These are phyloP conservation scores for Lepidurus apus DNA, from an alignment of 1,140 invertebrate genomes.

Conservation along the genomic window DNA sequence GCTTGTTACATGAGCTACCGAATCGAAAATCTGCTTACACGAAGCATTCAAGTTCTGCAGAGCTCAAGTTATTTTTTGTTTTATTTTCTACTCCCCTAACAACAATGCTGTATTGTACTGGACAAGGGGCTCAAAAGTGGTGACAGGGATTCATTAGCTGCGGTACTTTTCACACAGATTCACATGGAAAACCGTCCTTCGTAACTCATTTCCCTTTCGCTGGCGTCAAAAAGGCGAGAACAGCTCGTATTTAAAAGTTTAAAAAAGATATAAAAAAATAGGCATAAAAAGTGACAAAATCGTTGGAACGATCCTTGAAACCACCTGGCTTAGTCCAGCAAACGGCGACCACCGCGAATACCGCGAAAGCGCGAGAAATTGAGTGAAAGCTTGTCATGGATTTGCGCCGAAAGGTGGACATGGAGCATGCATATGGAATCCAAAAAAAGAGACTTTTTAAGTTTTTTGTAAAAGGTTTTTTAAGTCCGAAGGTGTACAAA, in stretches of 20 bases:
- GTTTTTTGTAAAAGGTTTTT: neutral
- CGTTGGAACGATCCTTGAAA: neutral
- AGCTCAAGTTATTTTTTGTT: too few relatives aligned
- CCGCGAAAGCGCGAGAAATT: neutral
- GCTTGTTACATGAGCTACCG: too few relatives aligned
- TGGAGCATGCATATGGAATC: neutral
- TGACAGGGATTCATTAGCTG: neutral
- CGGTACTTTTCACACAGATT: neutral
- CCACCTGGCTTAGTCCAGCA: neutral
- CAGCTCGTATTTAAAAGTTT: neutral
- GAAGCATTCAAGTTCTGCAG: neutral
- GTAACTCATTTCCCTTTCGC: neutral
- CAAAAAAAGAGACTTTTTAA: neutral
- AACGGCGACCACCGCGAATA: neutral
- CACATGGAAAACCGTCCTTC: neutral
- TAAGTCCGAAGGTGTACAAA: too few relatives aligned
- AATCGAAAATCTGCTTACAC: neutral
- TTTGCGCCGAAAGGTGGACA: neutral
- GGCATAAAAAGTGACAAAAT: neutral
- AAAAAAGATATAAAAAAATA: neutral
- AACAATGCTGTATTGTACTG: neutral
- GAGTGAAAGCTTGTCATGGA: neutral
- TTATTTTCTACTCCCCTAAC: neutral
- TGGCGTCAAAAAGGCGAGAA: neutral
- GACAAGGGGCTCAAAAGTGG: neutral